Evolutionary conservation across 2,888 invertebrate species (phyloP), one percentile per base, ranked within the genome.

Genomic region (Parnassius orleans): DNA sequence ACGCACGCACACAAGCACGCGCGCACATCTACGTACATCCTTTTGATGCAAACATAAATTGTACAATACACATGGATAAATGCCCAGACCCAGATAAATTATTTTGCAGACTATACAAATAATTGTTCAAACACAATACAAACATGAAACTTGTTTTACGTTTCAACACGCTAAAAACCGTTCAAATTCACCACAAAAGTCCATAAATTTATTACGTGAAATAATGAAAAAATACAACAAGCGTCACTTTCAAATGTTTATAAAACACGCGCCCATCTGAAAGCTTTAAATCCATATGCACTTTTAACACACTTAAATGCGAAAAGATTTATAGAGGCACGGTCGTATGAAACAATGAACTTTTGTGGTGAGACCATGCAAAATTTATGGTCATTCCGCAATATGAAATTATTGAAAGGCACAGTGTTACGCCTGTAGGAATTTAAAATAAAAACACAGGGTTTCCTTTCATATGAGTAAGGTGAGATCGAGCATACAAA

Each of bases 371-470:
- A 65, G 69, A 62, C 65, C 63, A 46, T 63, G 71, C 63, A 67
- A 69, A 33, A 71, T 74, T 74, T 73, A 76, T 70, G 72, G 70
- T 71, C 69, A 71, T 75, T 75, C 72, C 65, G 68, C 67, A 67
- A 69, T 74, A 71, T 69, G 71, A 67, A 70, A 68, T 67, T 69
- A 72, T 71, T 69, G 68, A 69, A 64, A 65, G 65, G 63, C 59
- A 46, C 58, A 47, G 60, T 63, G 63, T 63, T 60, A 63, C 56
- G 60, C 46, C 57, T 63, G 63, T 63, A 55, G 61, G 65, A 63
- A 61, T 66, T 63, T 56, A 66, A 63, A 66, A 63, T 64, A 64
- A 64, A 60, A 64, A 60, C 60, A 64, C 10, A 44, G 52, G 12
- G 33, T 53, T 57, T 57, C 46, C 47, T 44, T 60, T 56, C 54